A percentile compares a stretch with the other conserved stretches of the same genome.
Conservation (phyloP, 2,888 invertebrate genomes). For the Heliconius ismenius region DNA sequence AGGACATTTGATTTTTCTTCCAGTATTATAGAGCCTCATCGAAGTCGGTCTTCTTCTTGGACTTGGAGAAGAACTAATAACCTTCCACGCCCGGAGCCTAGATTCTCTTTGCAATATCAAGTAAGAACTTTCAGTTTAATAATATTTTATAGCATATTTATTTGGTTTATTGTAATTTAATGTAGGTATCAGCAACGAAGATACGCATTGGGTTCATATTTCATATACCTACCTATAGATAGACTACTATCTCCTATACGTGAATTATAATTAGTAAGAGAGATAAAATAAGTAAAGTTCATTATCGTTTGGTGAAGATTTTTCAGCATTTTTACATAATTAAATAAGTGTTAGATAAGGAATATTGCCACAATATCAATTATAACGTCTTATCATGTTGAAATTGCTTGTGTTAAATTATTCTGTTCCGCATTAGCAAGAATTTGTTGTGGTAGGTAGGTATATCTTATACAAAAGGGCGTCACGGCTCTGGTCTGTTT, state of each 20-base stretch:
- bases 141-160: too few relatives aligned
- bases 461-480: too few relatives aligned
- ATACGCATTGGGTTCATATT: background rate
- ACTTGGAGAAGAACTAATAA: slow-evolving; percentile 63
- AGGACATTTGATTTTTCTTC: slow-evolving; percentile 58
- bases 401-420: too few relatives aligned
- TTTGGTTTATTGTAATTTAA: background rate
- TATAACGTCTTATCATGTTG: background rate
- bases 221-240: background rate
- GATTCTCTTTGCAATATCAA: slow-evolving; percentile 71
- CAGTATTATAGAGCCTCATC: slow-evolving; percentile 53
- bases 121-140: slow-evolving; percentile 48
- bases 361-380: background rate
- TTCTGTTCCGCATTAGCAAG: too few relatives aligned
- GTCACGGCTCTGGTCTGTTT: background rate
- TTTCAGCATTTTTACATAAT: background rate
- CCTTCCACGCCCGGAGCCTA: slow-evolving; percentile 62
- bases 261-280: background rate
- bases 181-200: slow-evolving; percentile 4
- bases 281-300: slow-evolving; percentile 5
- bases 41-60: slow-evolving; percentile 69
- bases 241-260: background rate
- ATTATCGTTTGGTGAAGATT: background rate
- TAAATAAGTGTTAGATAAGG: background rate
- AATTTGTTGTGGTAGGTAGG: too few relatives aligned